Conservation (phyloP, 1,140 invertebrate species). For the Bathynomus jamesi region DNA sequence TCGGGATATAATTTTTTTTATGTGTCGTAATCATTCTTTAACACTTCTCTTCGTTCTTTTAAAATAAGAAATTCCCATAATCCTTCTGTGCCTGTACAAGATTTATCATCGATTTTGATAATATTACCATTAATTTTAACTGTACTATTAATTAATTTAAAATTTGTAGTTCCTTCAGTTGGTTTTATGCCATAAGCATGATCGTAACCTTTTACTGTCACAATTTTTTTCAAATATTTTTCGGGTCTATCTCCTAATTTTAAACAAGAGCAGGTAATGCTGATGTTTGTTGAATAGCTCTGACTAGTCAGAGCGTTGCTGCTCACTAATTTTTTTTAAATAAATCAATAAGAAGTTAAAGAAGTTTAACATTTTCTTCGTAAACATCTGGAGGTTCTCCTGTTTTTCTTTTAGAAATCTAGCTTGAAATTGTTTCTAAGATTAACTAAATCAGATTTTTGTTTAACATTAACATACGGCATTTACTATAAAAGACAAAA, state of each 20-base stretch:
- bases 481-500: neutral
- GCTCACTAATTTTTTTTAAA: neutral
- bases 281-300: neutral
- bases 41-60: neutral
- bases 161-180: neutral
- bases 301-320: neutral
- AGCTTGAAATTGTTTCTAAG: neutral
- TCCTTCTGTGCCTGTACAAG: neutral
- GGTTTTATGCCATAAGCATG: neutral
- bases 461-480: neutral
- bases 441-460: slow-evolving; percentile 11
- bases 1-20: neutral
- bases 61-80: neutral
- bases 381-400: slow-evolving; percentile 6
- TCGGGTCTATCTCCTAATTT: neutral
- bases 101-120: neutral
- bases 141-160: neutral
- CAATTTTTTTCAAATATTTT: neutral
- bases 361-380: neutral
- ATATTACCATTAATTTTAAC: neutral
- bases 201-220: neutral
- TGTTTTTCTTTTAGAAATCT: slow-evolving; percentile 2
- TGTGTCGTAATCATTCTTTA: neutral
- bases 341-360: neutral
- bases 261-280: neutral